A percentile compares a stretch with the other conserved stretches of the same genome.
These are phyloP conservation scores for Spodoptera litura DNA, from an alignment of 1,140 invertebrate genomes.

Conservation along the genomic window DNA sequence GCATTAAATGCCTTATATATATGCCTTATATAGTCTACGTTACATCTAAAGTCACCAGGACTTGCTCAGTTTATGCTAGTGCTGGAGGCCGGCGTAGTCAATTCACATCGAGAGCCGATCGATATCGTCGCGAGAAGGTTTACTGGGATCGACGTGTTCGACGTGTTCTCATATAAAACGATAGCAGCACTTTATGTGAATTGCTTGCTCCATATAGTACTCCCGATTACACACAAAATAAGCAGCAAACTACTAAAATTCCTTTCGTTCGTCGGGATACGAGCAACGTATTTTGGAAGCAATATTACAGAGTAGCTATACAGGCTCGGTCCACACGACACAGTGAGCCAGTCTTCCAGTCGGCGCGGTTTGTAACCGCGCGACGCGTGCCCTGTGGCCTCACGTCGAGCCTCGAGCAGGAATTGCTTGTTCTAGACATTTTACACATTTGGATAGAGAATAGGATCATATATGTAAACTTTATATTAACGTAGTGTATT, in stretches of 20 bases:
- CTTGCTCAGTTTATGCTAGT: slow-evolving; percentile 12
- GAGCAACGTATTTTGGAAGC: slow-evolving; percentile 8
- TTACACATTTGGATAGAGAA: slow-evolving; percentile 34
- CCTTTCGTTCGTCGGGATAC: background rate
- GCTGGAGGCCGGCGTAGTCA: slow-evolving; percentile 16
- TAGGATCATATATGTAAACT: background rate
- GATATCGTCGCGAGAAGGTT: background rate
- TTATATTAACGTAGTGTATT: background rate
- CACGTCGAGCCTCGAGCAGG: background rate
- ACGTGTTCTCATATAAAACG: background rate
- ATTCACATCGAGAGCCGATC: slow-evolving; percentile 13
- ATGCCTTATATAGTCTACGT: slow-evolving; percentile 40
- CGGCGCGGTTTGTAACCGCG: slow-evolving; percentile 9
- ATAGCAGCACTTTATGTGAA: slow-evolving; percentile 11
- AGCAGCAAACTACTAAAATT: background rate
- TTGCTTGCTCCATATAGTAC: slow-evolving; percentile 1
- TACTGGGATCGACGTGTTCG: background rate
- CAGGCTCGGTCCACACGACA: background rate
- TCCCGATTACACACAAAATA: too few species aligned
- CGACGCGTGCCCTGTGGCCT: background rate
- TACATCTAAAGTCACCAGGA: slow-evolving; percentile 39
- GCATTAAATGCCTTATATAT: slow-evolving; percentile 48
- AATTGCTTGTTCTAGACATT: slow-evolving; percentile 20
- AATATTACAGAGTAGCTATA: slow-evolving; percentile 11
- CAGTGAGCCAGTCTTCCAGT: background rate